Conservation (phyloP, 2,797 vertebrate genomes). For the Epinephelus awoara region DNA sequence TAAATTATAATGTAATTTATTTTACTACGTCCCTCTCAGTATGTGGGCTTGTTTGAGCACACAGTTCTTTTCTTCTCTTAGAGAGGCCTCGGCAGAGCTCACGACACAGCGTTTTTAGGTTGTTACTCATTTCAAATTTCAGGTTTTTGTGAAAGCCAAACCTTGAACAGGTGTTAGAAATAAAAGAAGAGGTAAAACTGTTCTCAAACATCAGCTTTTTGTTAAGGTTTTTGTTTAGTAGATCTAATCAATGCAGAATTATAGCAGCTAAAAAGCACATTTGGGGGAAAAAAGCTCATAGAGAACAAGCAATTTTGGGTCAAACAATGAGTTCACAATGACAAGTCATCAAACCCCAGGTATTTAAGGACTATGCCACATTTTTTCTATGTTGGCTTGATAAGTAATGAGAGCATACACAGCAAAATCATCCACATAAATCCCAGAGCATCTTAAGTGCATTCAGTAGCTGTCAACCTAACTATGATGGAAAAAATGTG, state of each 20-base stretch:
- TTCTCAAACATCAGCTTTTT: constrained; percentile 30
- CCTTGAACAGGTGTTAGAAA: constrained; percentile 66
- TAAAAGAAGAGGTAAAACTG: constrained; percentile 32
- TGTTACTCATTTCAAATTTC: constrained; percentile 20
- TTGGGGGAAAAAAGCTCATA: background rate
- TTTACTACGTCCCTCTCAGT: constrained; percentile 75
- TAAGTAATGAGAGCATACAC: background rate
- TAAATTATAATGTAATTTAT: constrained; percentile 70
- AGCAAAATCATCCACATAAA: background rate
- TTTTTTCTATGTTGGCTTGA: background rate
- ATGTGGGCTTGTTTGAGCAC: constrained; percentile 52
- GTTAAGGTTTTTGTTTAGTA: background rate
- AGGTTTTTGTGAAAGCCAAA: constrained; percentile 38
- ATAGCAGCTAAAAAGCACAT: background rate
- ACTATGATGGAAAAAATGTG: too few relatives aligned
- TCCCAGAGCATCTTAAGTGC: too few relatives aligned
- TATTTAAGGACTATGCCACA: background rate
- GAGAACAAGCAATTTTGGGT: background rate
- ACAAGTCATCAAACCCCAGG: background rate
- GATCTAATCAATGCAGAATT: background rate
- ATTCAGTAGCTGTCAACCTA: too few relatives aligned
- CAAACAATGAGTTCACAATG: background rate
- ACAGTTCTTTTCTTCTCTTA: constrained; percentile 27
- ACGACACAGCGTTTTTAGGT: background rate
- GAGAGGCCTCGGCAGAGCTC: constrained; percentile 16